Percentiles rank a stretch among this genome's conserved stretches.
Evolutionary conservation across 2,888 invertebrate species (phyloP).

Genomic region (Lordiphosa fenestrarum): DNA sequence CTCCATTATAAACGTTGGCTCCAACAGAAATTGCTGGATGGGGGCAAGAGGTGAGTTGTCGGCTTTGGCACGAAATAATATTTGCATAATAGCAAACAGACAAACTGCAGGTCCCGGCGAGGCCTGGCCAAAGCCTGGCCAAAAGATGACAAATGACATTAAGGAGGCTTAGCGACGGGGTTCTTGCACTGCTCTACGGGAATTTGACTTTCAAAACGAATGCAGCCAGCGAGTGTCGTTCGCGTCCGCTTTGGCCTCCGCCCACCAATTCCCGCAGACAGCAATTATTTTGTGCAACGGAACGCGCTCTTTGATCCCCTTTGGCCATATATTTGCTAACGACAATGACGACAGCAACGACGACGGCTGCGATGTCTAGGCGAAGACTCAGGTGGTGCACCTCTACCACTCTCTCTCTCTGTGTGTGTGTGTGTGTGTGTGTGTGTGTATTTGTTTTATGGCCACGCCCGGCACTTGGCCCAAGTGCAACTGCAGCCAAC

Average conservation of each 20-base stretch:
- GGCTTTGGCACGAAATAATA: constrained; percentile 60
- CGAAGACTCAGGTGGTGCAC: constrained; percentile 35
- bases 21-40: not conserved
- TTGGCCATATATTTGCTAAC: constrained; percentile 72
- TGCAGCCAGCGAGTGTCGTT: constrained; percentile 13
- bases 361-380: constrained; percentile 46
- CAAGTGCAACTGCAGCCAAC: constrained; percentile 73
- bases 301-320: constrained; percentile 64
- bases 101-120: constrained; percentile 42
- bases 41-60: constrained; percentile 15
- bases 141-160: constrained; percentile 66
- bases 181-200: constrained; percentile 24
- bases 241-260: constrained; percentile 9
- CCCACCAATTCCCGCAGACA: constrained; percentile 29
- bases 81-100: constrained; percentile 67
- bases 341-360: constrained; percentile 48
- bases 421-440: constrained; percentile 20
- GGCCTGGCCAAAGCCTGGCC: constrained; percentile 35
- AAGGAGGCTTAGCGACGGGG: constrained; percentile 55
- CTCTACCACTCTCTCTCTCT: constrained; percentile 3
- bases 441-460: constrained; percentile 65
- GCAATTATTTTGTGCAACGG: constrained; percentile 54
- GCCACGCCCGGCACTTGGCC: constrained; percentile 64
- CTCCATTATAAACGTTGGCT: constrained; percentile 18
- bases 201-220: constrained; percentile 49